Evolutionary conservation across 2,888 invertebrate species (phyloP).

Genomic region (Uloborus plumipes): DNA sequence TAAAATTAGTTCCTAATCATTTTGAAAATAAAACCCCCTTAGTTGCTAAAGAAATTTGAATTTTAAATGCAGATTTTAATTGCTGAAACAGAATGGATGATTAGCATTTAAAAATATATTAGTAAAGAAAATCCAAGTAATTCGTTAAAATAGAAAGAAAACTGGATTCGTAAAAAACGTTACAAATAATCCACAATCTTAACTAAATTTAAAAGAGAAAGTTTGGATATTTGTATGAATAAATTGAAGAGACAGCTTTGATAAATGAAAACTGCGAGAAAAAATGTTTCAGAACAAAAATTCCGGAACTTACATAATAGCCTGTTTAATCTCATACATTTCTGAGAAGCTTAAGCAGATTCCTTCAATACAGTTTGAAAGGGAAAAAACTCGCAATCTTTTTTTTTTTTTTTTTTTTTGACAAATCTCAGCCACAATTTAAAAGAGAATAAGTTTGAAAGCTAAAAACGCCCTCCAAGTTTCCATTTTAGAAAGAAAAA

Average conservation of each 20-base stretch:
- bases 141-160: too few species aligned
- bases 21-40: too few species aligned
- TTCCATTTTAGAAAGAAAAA: not conserved
- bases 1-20: too few species aligned
- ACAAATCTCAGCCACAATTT: conserved; percentile 22
- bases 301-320: conserved; percentile 12
- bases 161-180: too few species aligned
- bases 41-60: too few species aligned
- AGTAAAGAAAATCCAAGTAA: too few species aligned
- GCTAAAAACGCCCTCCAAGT: conserved; percentile 29
- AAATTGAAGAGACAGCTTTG: conserved; percentile 20
- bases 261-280: conserved; percentile 27
- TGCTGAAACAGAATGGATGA: too few species aligned
- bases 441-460: conserved; percentile 30
- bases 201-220: conserved; percentile 10
- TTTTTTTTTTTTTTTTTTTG: conserved; percentile 16
- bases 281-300: conserved; percentile 21
- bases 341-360: conserved; percentile 24
- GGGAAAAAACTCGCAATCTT: not conserved
- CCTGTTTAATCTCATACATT: not conserved
- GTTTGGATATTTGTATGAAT: not conserved
- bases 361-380: conserved; percentile 3
- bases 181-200: too few species aligned
- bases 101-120: too few species aligned
- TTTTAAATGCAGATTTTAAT: too few species aligned